phyloP scores from a whole-genome alignment of 1,140 invertebrate genomes.

The Babylonia areolata region DNA sequence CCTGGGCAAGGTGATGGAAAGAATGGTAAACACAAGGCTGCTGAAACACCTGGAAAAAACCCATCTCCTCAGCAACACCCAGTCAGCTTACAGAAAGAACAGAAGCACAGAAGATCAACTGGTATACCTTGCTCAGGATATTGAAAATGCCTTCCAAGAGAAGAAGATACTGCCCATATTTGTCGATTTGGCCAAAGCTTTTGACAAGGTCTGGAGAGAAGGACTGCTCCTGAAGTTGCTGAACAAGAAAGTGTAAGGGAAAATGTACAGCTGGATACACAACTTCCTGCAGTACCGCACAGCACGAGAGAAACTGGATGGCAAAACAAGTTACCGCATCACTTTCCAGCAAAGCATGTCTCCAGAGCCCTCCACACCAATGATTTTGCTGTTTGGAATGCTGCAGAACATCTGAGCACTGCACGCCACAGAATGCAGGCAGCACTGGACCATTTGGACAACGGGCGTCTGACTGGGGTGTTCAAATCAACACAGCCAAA shows the following conservation, averaged over 20 bases:
- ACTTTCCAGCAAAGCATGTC: background rate
- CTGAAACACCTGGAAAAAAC: background rate
- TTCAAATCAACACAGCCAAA: background rate
- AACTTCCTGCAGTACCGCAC: background rate
- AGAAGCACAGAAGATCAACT: constrained; percentile 8
- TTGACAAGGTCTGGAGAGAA: constrained; percentile 42
- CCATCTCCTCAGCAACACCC: background rate
- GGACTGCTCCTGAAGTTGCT: constrained; percentile 39
- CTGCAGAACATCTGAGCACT: background rate
- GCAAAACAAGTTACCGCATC: background rate
- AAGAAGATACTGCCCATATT: constrained; percentile 31
- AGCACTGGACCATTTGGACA: background rate
- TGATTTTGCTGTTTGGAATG: background rate
- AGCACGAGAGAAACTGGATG: background rate
- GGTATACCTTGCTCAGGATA: background rate
- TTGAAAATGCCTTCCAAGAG: constrained; percentile 35
- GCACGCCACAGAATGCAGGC: constrained; percentile 33
- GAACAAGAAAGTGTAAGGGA: background rate
- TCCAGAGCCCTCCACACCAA: constrained; percentile 10
- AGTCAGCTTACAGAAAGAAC: background rate
- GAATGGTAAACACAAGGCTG: constrained; percentile 23
- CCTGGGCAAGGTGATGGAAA: constrained; percentile 19
- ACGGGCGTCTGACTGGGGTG: too few species aligned
- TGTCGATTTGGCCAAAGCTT: constrained; percentile 37
- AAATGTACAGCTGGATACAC: constrained; percentile 9